These are phyloP conservation scores for Artibeus jamaicensis DNA, from an alignment of 2,797 vertebrate species.

Conservation along the genomic window DNA sequence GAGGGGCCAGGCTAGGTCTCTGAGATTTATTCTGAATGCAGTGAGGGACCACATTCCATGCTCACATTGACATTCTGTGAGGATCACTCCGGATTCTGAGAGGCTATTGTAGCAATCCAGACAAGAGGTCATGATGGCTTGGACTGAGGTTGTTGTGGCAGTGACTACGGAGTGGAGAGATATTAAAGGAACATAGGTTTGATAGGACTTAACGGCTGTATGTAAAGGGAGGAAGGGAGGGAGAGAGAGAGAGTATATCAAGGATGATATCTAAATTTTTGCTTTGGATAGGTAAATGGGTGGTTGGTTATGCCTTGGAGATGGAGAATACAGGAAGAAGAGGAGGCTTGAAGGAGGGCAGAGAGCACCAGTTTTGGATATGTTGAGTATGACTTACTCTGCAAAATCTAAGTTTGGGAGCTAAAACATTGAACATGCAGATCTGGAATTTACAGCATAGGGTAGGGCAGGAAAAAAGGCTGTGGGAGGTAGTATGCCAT, in stretches of 20 bases:
- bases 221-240: neutral
- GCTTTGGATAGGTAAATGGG: neutral
- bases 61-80: neutral
- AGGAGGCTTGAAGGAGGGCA: neutral
- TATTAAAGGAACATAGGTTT: neutral
- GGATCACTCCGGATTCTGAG: neutral
- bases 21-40: neutral
- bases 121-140: neutral
- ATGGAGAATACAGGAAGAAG: neutral
- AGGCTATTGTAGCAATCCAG: neutral
- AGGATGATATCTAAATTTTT: neutral
- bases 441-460: neutral
- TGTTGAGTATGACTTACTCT: neutral
- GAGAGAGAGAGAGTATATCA: neutral
- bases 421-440: neutral
- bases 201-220: neutral
- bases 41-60: neutral
- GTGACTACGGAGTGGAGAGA: neutral
- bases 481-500: neutral
- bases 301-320: neutral
- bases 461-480: neutral
- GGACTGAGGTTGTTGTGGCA: neutral
- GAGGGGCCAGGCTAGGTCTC: neutral
- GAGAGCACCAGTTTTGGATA: neutral
- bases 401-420: neutral